A percentile compares a stretch with the other conserved stretches of the same genome.
phyloP scores from a whole-genome alignment of 2,797 vertebrate genomes.

The Clarias platycephalus region DNA sequence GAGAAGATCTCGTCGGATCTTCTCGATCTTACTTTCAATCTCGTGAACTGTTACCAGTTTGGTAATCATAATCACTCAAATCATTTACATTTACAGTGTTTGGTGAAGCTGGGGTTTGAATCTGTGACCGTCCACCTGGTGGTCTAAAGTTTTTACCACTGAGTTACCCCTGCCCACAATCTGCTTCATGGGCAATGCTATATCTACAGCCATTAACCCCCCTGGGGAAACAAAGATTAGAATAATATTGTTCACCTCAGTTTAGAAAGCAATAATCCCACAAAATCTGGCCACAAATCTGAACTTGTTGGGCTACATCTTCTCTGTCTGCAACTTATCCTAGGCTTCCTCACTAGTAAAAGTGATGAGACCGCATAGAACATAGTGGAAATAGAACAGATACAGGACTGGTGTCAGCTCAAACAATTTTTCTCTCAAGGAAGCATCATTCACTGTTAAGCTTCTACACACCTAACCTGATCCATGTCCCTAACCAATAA shows the following conservation, averaged over 20 bases:
- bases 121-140: no score
- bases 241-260: neutral
- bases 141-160: no score
- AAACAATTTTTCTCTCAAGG: neutral
- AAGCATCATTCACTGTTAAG: neutral
- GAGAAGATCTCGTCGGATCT: neutral
- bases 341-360: neutral
- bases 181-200: neutral
- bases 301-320: neutral
- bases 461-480: neutral
- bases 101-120: no score
- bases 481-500: neutral
- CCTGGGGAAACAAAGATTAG: neutral
- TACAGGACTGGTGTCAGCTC: neutral
- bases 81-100: no score
- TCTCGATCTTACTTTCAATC: neutral
- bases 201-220: neutral
- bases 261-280: neutral
- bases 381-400: neutral
- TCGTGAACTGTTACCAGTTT: neutral
- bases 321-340: neutral
- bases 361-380: neutral
- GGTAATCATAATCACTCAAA: neutral
- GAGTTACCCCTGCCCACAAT: no score
- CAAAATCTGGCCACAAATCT: neutral